These are phyloP conservation scores for Setipinna tenuifilis DNA, from an alignment of 2,797 vertebrate genomes.

Conservation along the genomic window DNA sequence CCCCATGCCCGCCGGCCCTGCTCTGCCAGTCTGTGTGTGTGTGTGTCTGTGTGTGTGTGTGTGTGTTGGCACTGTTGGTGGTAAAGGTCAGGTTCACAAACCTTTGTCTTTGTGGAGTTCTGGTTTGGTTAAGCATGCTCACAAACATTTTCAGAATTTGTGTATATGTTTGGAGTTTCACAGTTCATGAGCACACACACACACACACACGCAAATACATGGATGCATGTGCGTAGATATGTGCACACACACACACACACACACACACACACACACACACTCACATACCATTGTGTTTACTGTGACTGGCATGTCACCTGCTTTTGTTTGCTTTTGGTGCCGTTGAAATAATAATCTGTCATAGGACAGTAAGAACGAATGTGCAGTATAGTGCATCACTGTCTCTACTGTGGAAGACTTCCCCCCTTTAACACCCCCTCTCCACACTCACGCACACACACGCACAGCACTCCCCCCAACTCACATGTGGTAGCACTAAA, in stretches of 20 bases:
- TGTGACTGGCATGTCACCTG: no score
- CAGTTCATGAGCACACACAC: background rate
- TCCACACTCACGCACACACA: no score
- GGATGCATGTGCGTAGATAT: background rate
- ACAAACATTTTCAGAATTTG: background rate
- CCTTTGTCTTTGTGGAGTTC: background rate
- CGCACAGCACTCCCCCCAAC: background rate
- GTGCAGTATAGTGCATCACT: background rate
- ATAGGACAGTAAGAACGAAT: background rate
- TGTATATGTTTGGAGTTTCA: background rate
- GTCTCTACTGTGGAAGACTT: background rate
- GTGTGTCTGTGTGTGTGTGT: background rate
- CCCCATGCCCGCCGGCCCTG: background rate
- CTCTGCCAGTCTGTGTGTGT: conserved; percentile 24
- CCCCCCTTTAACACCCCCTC: background rate
- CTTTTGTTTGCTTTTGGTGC: background rate
- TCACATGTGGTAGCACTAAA: background rate
- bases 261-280: background rate
- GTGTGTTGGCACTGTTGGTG: background rate
- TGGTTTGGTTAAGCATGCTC: background rate
- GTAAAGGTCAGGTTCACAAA: background rate
- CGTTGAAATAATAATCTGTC: background rate
- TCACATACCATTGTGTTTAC: background rate
- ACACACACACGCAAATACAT: background rate
- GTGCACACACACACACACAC: background rate